A percentile compares a stretch with the other conserved stretches of the same genome.
Conservation (phyloP, 2,888 invertebrate species). For the Microctonus brassicae region DNA sequence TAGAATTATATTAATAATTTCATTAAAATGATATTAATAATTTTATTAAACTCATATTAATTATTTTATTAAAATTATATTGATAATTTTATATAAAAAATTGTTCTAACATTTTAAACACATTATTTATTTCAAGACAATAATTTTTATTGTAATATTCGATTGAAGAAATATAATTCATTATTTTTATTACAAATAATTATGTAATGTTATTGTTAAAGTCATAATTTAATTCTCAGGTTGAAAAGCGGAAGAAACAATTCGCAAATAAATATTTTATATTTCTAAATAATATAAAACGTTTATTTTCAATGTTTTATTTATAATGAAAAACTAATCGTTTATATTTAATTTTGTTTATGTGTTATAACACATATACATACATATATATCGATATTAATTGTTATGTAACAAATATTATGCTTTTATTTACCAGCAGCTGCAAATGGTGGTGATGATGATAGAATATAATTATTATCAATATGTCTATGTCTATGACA, state of each 20-base stretch:
- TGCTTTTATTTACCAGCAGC: not conserved
- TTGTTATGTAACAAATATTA: conserved; percentile 21
- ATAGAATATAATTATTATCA: conserved; percentile 1
- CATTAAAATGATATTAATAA: too few relatives aligned
- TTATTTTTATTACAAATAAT: too few relatives aligned
- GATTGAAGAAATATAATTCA: not conserved
- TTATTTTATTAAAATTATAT: too few relatives aligned
- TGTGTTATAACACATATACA: not conserved
- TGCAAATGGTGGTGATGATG: conserved; percentile 5
- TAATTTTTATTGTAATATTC: not conserved
- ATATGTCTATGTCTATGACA: not conserved
- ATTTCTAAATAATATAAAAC: not conserved
- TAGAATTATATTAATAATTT: too few relatives aligned
- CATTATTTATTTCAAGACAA: too few relatives aligned
- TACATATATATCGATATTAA: not conserved
- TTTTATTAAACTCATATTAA: too few relatives aligned
- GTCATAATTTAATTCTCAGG: not conserved
- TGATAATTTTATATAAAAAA: too few relatives aligned
- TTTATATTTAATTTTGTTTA: not conserved
- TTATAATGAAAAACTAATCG: not conserved
- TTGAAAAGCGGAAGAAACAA: not conserved
- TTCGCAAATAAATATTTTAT: not conserved
- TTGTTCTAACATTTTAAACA: too few relatives aligned
- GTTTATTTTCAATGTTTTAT: not conserved
- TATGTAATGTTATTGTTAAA: not conserved